Conservation (phyloP, 2,797 vertebrate species). For the Sebastes matsubarae region DNA sequence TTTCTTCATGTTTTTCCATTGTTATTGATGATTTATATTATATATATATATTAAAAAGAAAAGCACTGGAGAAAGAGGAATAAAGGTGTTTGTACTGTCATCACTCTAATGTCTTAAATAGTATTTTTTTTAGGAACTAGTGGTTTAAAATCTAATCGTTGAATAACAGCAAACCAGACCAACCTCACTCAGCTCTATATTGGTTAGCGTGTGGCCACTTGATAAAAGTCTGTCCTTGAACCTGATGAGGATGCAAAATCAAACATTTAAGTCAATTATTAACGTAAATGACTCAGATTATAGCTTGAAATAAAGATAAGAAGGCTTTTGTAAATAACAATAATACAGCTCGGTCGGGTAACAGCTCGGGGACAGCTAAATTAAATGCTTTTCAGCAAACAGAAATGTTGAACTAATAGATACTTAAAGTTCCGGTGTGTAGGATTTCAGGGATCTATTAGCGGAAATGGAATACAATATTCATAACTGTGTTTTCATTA, state of each 20-base stretch:
- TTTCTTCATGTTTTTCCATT: neutral
- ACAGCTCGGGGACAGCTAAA: neutral
- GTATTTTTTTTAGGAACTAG: neutral
- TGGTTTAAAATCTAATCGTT: neutral
- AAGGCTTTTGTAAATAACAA: slow-evolving; percentile 45
- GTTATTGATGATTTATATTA: neutral
- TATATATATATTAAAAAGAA: neutral
- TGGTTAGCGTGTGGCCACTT: slow-evolving; percentile 52
- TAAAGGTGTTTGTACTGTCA: neutral
- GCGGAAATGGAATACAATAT: no score
- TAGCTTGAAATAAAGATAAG: slow-evolving; percentile 55
- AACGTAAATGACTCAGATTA: slow-evolving; percentile 58
- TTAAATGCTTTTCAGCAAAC: neutral
- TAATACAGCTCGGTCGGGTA: neutral
- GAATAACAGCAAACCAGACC: neutral
- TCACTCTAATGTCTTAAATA: neutral
- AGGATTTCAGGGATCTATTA: no score
- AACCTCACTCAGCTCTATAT: slow-evolving; percentile 1
- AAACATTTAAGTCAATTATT: slow-evolving; percentile 65
- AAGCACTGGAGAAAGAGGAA: neutral
- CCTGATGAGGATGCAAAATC: slow-evolving; percentile 44
- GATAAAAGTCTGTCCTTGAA: slow-evolving; percentile 74
- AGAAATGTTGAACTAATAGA: neutral
- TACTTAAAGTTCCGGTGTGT: neutral
- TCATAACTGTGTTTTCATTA: no score